These are phyloP conservation scores for Lanistes nyassanus DNA, from an alignment of 1,140 invertebrate genomes.

Conservation along the genomic window DNA sequence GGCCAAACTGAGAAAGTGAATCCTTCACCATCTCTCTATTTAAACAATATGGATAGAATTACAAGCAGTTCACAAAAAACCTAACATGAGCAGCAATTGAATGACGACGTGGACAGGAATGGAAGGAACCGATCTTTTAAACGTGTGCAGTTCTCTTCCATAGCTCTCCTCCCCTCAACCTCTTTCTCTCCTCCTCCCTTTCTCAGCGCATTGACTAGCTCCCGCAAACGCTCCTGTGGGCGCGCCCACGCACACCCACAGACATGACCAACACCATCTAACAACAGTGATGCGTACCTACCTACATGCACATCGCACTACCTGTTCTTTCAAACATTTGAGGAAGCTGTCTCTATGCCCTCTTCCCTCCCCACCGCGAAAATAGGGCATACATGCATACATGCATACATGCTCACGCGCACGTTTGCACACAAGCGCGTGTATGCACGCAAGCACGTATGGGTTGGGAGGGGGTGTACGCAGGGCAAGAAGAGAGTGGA, in stretches of 20 bases:
- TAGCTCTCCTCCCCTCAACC: background rate
- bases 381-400: background rate
- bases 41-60: too few species aligned
- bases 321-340: background rate
- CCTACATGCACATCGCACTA: too few species aligned
- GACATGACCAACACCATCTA: background rate
- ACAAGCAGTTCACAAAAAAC: too few species aligned
- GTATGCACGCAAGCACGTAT: constrained; percentile 8
- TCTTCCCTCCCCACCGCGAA: background rate
- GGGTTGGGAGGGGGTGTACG: too few species aligned
- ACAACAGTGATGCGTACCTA: too few species aligned
- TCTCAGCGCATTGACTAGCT: background rate
- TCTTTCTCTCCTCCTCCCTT: background rate
- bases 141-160: too few species aligned
- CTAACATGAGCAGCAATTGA: too few species aligned
- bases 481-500: too few species aligned
- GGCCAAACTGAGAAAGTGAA: too few species aligned
- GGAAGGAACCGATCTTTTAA: too few species aligned
- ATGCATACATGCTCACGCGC: constrained; percentile 7
- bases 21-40: too few species aligned
- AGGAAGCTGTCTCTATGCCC: background rate
- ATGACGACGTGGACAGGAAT: too few species aligned
- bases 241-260: background rate
- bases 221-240: background rate
- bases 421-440: constrained; percentile 5